Evolutionary conservation across 2,888 invertebrate genomes (phyloP), one percentile per base, ranked within the genome.

Genomic region (Torymus tubicola): DNA sequence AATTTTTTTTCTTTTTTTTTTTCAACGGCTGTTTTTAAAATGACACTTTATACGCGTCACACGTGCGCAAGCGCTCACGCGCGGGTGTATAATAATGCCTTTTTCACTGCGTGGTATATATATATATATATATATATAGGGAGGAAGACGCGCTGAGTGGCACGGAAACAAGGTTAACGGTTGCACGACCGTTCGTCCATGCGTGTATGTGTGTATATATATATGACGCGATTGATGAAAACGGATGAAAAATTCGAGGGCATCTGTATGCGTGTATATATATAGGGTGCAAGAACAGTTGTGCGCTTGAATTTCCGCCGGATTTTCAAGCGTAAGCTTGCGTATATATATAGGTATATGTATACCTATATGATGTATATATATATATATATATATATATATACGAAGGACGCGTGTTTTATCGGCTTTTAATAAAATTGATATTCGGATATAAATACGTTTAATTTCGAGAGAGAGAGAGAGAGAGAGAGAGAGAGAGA

Each of bases 121-220:
- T n/a, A n/a, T n/a, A n/a, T n/a, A n/a, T n/a, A n/a, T n/a, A n/a
- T n/a, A n/a, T n/a, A n/a, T n/a, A n/a, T 18, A 31, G 42, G 42
- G 57, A 63, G 31, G 64, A 64, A 31, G 24, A 42, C 53, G 16
- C 14, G 67, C 21, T 50, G 67, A 74, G 65, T 74, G 63, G 18
- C 61, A 69, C 52, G 65, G 71, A 16, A 78, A 72, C 78, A 53
- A 78, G 78, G 72, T 78, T 72, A 78, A 72, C 78, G 61, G 55
- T 65, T 24, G 58, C 64, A 53, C 61, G 55, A 53, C 3, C 10
- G 18, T n/a, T n/a, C n/a, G n/a, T n/a, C n/a, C n/a, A n/a, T n/a
- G n/a, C n/a, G n/a, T n/a, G n/a, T n/a, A n/a, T n/a, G n/a, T n/a
- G n/a, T n/a, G n/a, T n/a, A n/a, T n/a, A n/a, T n/a, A n/a, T n/a